Conservation (phyloP, 2,888 invertebrate species). For the Xestia ashworthii region DNA sequence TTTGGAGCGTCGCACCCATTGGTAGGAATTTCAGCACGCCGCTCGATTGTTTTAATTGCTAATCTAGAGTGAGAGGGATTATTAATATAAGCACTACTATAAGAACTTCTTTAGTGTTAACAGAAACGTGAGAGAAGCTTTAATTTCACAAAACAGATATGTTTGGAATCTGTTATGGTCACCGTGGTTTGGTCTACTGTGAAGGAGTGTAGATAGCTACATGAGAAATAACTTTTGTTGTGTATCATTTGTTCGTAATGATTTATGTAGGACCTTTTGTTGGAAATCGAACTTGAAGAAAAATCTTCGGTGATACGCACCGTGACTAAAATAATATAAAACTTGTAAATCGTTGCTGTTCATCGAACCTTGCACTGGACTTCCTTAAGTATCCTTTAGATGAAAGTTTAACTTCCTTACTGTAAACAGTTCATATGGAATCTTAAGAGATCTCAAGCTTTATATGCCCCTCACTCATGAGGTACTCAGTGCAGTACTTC, state of each 20-base stretch:
- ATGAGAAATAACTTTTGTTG: background rate
- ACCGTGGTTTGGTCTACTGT: background rate
- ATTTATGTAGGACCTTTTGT: no score
- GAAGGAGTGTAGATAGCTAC: background rate
- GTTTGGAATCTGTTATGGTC: background rate
- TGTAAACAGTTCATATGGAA: background rate
- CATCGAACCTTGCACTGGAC: no score
- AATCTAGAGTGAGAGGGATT: background rate
- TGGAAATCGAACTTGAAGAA: no score
- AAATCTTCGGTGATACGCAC: background rate
- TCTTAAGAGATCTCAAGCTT: background rate
- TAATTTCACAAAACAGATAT: background rate
- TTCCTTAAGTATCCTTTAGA: background rate
- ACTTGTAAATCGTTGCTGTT: background rate
- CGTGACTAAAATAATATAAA: background rate
- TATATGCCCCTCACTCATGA: background rate
- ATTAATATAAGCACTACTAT: background rate
- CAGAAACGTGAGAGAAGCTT: background rate
- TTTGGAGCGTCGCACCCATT: background rate
- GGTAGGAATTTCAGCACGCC: background rate
- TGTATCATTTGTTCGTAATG: background rate
- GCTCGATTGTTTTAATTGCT: conserved; percentile 3
- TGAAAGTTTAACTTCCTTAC: background rate
- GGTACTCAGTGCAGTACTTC: background rate
- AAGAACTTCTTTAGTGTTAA: background rate